Base-by-base conservation (phyloP, 2,888 invertebrate species). In the Agriotes lineatus region DNA sequence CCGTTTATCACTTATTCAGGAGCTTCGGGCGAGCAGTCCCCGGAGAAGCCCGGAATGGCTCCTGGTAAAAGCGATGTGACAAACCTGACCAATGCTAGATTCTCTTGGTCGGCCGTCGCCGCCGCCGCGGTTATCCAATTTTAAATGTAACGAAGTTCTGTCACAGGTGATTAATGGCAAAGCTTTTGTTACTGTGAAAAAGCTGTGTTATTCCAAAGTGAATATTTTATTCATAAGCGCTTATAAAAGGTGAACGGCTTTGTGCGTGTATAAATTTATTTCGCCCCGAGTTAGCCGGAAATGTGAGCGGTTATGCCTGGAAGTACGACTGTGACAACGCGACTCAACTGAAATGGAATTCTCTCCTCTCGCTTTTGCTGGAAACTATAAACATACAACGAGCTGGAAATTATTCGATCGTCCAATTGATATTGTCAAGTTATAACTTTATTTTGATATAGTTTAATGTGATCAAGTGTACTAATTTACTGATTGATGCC, bases 1-100 rank as follows among this genome's bases (percentile, higher is more conserved):
- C 61, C 39, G 61, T 50, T 61, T 50, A 52, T 61, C 37, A 61
- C 16, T 61, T 61, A 61, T 61, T 61, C 61, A 61, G 25, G 52
- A 61, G 61, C 61, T 61, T 25, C 50, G 39, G 37, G 50, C 48
- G 50, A 37, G 52, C 52, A 61, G 61, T 50, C 52, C 52, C 61
- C 50, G 39, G 50, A 50, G 30, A 30, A 60, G 33, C 50, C 25
- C 25, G 52, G 61, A 50, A 61, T 39, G 45, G 61, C 37, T 50
- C 39, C 50, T 61, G 52, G 37, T 50, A 50, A 50, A 39, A 61
- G 33, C 61, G 61, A 61, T 61, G 61, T 50, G 39, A 61, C 50
- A 61, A 61, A 50, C 52, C 39, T 61, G 61, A 50, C 52, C 61
- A 50, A 61, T 33, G 33, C 30, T 52, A 12, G 22, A 48, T 48